Base-by-base conservation (phyloP, 1,140 invertebrate genomes). In the Mylabris phalerata region DNA sequence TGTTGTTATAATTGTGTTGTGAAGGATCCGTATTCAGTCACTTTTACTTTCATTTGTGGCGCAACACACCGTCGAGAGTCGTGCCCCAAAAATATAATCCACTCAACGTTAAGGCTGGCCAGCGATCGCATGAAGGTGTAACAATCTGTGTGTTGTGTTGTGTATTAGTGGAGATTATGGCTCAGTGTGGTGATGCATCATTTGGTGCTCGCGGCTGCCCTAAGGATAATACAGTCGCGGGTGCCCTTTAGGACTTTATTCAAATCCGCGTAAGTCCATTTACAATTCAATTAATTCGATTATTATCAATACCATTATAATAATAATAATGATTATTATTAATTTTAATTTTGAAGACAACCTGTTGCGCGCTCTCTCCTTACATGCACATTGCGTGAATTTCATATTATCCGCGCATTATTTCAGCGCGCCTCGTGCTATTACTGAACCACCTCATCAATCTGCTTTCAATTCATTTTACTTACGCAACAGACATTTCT, bases 11-110 rank as follows among this genome's bases (percentile, higher is more conserved):
- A 55, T 47, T 48, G 59, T 60, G 61, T 65, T 69, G 59, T 68
- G 66, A 69, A 70, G 68, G 67, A 42, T 42, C 63, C 62, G 64
- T 55, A 55, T 63, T 68, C 66, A 68, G 64, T 73, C 69, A 73
- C 71, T 73, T 73, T 73, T 73, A 73, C 71, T 73, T 73, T 72
- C 71, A 73, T 73, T 71, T 72, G 70, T 73, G 70, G 66, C 67
- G 70, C 67, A 73, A 71, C 63, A 56, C 57, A 54, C 63, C 64
- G 63, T 65, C 61, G 62, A 68, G 67, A 70, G 64, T 67, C 63
- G 68, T 69, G 67, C 59, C 70, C 69, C 68, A 69, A 70, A 71
- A 70, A 71, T 70, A 72, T 63, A 62, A 66, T 66, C 48, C 71
- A 71, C 66, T 71, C 67, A 51, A 68, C 57, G 63, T 59, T 57